These are phyloP conservation scores for Bombyx mandarina DNA, from an alignment of 1,140 invertebrate genomes.

Conservation along the genomic window DNA sequence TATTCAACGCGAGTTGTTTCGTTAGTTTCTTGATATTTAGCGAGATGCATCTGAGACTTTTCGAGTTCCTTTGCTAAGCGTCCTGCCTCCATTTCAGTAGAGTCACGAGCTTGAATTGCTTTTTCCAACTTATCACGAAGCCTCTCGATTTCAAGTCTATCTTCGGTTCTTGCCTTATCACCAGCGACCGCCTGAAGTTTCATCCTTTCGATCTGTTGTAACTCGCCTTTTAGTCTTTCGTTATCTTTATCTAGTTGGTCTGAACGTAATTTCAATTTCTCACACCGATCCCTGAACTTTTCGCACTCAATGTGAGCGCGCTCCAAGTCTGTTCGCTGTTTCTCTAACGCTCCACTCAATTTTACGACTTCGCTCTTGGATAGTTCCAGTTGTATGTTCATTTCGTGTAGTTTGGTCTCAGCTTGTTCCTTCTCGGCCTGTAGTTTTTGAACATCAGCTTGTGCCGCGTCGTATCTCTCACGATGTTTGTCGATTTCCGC, in stretches of 20 bases:
- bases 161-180: constrained; percentile 75
- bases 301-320: constrained; percentile 87
- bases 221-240: constrained; percentile 78
- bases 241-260: constrained; percentile 82
- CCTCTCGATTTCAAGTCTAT: constrained; percentile 82
- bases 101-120: constrained; percentile 81
- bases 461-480: constrained; percentile 80
- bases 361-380: constrained; percentile 84
- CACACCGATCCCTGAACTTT: constrained; percentile 86
- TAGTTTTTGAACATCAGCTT: constrained; percentile 81
- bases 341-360: constrained; percentile 79
- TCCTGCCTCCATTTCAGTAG: constrained; percentile 87
- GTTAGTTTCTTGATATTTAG: constrained; percentile 85
- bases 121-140: constrained; percentile 89
- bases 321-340: constrained; percentile 83
- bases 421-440: constrained; percentile 76
- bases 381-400: constrained; percentile 84
- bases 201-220: constrained; percentile 79
- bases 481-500: constrained; percentile 79
- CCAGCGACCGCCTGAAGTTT: constrained; percentile 73
- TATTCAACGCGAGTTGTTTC: constrained; percentile 86
- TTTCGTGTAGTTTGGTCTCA: constrained; percentile 85
- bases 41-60: constrained; percentile 84
- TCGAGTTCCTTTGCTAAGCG: constrained; percentile 89
- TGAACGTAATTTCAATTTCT: constrained; percentile 81